These are phyloP conservation scores for Drosophila anceps DNA, from an alignment of 2,888 invertebrate species.

Conservation along the genomic window DNA sequence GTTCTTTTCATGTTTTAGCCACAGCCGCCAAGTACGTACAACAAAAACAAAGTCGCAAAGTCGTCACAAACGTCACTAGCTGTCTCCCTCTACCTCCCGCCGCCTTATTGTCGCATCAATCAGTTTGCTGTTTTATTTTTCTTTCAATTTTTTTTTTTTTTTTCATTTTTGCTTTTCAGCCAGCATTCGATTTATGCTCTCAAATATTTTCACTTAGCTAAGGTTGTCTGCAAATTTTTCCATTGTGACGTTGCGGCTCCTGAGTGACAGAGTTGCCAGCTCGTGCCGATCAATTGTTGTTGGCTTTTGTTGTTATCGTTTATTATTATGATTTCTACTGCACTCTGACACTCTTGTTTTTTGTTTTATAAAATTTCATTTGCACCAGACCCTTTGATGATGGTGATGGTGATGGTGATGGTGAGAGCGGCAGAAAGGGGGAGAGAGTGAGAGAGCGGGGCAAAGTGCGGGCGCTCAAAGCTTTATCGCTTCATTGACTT, in stretches of 20 bases:
- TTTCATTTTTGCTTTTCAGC: slow-evolving; percentile 22
- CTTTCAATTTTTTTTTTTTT: background rate
- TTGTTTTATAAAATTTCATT: slow-evolving; percentile 41
- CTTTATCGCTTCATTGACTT: slow-evolving; percentile 64
- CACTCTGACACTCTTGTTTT: slow-evolving; percentile 2
- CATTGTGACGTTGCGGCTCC: slow-evolving; percentile 36
- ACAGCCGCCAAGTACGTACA: slow-evolving; percentile 46
- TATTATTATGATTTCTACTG: slow-evolving; percentile 5
- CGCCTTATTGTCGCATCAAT: slow-evolving; percentile 58
- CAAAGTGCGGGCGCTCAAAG: slow-evolving; percentile 25
- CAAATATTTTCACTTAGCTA: slow-evolving; percentile 63
- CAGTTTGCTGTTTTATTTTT: slow-evolving; percentile 30
- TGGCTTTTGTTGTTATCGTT: slow-evolving; percentile 23
- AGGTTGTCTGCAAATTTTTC: slow-evolving; percentile 46
- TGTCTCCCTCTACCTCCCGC: background rate
- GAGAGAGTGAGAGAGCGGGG: background rate
- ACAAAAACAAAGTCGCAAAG: slow-evolving; percentile 62
- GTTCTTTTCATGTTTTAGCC: slow-evolving; percentile 53
- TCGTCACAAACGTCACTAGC: slow-evolving; percentile 71
- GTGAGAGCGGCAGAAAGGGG: background rate
- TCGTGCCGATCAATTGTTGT: slow-evolving; percentile 42
- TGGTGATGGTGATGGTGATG: background rate
- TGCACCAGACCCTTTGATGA: slow-evolving; percentile 21
- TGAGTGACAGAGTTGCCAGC: slow-evolving; percentile 23
- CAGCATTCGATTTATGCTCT: slow-evolving; percentile 49